Base-by-base conservation (phyloP, 2,113 vertebrate genomes). In the Cariama cristata region DNA sequence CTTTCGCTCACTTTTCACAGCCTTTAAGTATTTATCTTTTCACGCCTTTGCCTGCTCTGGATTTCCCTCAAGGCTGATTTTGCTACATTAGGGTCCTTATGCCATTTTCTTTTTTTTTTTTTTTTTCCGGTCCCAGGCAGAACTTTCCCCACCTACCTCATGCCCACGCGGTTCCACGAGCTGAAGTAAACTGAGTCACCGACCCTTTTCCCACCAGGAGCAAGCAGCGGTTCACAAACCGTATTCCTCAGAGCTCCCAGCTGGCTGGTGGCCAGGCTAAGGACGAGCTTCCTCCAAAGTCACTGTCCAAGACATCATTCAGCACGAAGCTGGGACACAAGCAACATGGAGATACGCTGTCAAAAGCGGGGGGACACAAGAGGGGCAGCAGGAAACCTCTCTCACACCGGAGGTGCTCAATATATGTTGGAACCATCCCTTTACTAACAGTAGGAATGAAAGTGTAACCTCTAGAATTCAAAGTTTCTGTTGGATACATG, bases 11-110 rank as follows among this genome's bases (percentile, higher is more conserved):
- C 87, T 97, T 95, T 94, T 96, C 84, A 93, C 91, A 96, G 90
- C 77, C 91, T 95, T 93, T 93, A 90, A 96, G 93, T 77, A 96
- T 96, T 95, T 94, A 79, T 95, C 93, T 96, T 95, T 96, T 96
- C 95, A 93, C 89, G 66, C 93, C 94, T 95, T 96, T 96, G 89
- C 95, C 94, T 97, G 95, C 86, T 96, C 66, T 81, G 91, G 89
- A 95, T 96, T 96, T 97, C 93, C 95, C 94, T 97, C 93, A 91
- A 91, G 93, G 97, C 95, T 93, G 68, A 93, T 91, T 95, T 91
- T 85, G 32, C 84, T 96, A 32, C n/a, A 40, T 87, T 42, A 64
- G 35, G 66, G 66, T 94, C 89, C 69, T 85, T 30, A 74, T 68
- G 76, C 50, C 38, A 2, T 58, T 92, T 93, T 80, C 13, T 90